Evolutionary conservation across 2,113 vertebrate genomes (phyloP).

Genomic region (Caretta caretta): DNA sequence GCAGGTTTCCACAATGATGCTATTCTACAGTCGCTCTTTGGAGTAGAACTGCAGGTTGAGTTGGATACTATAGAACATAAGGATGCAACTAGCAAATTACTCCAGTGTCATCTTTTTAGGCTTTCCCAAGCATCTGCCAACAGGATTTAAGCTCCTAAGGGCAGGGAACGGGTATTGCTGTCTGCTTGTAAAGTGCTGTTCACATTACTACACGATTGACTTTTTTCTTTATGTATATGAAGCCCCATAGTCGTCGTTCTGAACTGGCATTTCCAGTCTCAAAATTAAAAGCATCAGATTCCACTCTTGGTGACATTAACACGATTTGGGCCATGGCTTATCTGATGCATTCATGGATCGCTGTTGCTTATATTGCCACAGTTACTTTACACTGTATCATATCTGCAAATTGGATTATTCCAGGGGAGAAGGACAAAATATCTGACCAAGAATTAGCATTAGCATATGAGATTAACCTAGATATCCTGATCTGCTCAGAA

Average conservation of each 20-base stretch:
- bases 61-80: background rate
- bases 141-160: background rate
- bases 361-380: background rate
- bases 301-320: background rate
- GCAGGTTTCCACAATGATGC: background rate
- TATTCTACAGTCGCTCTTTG: background rate
- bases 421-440: background rate
- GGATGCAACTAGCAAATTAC: background rate
- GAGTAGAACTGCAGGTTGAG: background rate
- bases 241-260: background rate
- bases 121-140: background rate
- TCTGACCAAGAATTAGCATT: background rate
- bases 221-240: background rate
- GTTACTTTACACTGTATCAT: background rate
- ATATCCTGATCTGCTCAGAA: background rate
- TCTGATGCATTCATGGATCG: background rate
- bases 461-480: background rate
- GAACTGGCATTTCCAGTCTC: background rate
- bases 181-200: background rate
- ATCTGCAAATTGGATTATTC: background rate
- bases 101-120: background rate
- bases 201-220: background rate
- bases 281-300: background rate
- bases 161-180: background rate
- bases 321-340: background rate